phyloP scores from a whole-genome alignment of 2,888 invertebrate species.

The Fragum fragum region DNA sequence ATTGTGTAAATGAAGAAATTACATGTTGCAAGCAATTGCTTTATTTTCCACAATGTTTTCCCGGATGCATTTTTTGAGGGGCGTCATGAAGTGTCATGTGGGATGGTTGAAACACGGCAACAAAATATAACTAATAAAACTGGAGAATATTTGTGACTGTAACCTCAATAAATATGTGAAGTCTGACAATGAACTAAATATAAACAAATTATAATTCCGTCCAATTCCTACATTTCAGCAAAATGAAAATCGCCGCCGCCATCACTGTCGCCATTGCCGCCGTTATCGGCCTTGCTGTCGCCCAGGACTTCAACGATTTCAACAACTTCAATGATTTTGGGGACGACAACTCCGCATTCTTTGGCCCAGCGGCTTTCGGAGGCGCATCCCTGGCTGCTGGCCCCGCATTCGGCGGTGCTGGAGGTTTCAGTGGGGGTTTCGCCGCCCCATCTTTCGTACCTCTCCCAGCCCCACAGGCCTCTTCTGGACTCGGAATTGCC shows the following conservation, averaged over 20 bases:
- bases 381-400: background rate
- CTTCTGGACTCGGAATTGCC: background rate
- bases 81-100: no score
- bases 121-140: no score
- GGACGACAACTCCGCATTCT: background rate
- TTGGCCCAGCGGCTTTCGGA: background rate
- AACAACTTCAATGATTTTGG: background rate
- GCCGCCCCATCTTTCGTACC: background rate
- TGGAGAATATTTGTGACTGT: no score
- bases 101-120: no score
- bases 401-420: background rate
- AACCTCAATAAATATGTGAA: no score
- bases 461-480: background rate
- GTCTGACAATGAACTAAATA: no score
- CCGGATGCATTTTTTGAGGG: no score
- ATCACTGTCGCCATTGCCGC: conserved; percentile 39
- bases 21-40: no score
- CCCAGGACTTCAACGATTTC: conserved; percentile 40
- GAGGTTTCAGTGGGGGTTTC: background rate
- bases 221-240: background rate
- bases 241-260: conserved; percentile 43
- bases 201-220: background rate
- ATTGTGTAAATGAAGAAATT: no score
- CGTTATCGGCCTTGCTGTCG: conserved; percentile 39
- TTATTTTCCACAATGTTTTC: no score